Evolutionary conservation across 2,113 vertebrate genomes (phyloP).

Genomic region (Takifugu bimaculatus): DNA sequence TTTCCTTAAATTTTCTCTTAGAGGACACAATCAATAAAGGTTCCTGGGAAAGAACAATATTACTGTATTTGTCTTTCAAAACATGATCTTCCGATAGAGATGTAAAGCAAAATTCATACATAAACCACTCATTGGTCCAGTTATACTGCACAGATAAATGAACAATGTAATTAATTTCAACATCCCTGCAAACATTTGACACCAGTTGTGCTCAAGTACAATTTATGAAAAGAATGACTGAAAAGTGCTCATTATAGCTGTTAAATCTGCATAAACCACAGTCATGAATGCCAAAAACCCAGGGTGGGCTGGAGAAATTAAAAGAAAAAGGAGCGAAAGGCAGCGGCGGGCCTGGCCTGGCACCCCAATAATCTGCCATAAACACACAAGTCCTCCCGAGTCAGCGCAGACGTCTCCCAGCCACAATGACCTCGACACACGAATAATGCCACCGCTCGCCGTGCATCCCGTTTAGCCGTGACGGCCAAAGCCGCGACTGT

Average conservation of each 20-base stretch:
- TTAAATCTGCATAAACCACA: conserved; percentile 4
- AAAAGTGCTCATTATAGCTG: not conserved
- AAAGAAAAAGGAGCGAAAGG: conserved; percentile 31
- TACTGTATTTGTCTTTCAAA: too few relatives aligned
- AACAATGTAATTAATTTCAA: too few relatives aligned
- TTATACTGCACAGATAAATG: not conserved
- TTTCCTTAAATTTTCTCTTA: too few relatives aligned
- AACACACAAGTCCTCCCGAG: conserved; percentile 28
- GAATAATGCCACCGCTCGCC: conserved; percentile 30
- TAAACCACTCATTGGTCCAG: too few relatives aligned
- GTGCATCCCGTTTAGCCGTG: conserved; percentile 48
- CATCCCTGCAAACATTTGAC: too few relatives aligned
- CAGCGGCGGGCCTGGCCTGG: conserved; percentile 18
- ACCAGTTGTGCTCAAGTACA: too few relatives aligned
- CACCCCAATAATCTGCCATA: conserved; percentile 9
- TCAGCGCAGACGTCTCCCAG: conserved; percentile 7
- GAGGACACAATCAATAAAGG: too few relatives aligned
- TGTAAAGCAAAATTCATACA: too few relatives aligned
- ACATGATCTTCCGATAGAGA: too few relatives aligned
- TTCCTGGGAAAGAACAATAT: too few relatives aligned
- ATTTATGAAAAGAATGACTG: not conserved
- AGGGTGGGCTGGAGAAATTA: conserved; percentile 15
- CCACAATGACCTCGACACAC: conserved; percentile 33
- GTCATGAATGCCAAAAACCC: conserved; percentile 2
- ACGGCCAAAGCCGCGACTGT: conserved; percentile 26